Conservation (phyloP, 1,140 invertebrate species). For the Drosophila varians region DNA sequence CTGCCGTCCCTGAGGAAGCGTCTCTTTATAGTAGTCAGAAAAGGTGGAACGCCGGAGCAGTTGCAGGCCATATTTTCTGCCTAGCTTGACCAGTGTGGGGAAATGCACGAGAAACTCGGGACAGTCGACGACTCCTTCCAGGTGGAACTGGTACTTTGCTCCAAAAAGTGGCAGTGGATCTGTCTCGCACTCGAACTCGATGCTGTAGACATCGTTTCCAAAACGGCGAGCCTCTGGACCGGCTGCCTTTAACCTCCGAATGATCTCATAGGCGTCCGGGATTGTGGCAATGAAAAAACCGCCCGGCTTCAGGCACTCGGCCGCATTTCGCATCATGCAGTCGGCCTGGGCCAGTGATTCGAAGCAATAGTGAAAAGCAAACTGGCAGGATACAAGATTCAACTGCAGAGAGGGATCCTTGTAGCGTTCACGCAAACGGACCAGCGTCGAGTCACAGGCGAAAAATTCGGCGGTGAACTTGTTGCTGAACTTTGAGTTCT, state of each 20-base stretch:
- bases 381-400: conserved; percentile 98
- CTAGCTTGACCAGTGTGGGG: conserved; percentile 92
- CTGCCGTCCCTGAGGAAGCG: conserved; percentile 84
- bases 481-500: conserved; percentile 79
- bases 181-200: conserved; percentile 91
- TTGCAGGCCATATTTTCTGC: conserved; percentile 92
- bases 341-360: conserved; percentile 96
- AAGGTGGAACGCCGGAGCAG: conserved; percentile 90
- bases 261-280: conserved; percentile 95
- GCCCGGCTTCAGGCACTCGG: conserved; percentile 93
- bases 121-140: conserved; percentile 98
- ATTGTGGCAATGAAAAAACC: conserved; percentile 99
- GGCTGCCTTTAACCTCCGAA: conserved; percentile 86
- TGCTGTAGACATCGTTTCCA: conserved; percentile 94
- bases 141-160: conserved; percentile 97
- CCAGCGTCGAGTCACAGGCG: conserved; percentile 94
- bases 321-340: conserved; percentile 96
- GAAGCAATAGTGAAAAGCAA: conserved; percentile 98
- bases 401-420: conserved; percentile 90
- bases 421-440: conserved; percentile 89
- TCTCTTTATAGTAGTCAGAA: conserved; percentile 91
- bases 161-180: conserved; percentile 94
- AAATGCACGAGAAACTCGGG: conserved; percentile 99
- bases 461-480: conserved; percentile 96
- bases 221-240: conserved; percentile 87